Percentiles rank a stretch among this genome's conserved stretches.
These are phyloP conservation scores for Trisateles emortualis DNA, from an alignment of 2,888 invertebrate genomes.

Conservation along the genomic window DNA sequence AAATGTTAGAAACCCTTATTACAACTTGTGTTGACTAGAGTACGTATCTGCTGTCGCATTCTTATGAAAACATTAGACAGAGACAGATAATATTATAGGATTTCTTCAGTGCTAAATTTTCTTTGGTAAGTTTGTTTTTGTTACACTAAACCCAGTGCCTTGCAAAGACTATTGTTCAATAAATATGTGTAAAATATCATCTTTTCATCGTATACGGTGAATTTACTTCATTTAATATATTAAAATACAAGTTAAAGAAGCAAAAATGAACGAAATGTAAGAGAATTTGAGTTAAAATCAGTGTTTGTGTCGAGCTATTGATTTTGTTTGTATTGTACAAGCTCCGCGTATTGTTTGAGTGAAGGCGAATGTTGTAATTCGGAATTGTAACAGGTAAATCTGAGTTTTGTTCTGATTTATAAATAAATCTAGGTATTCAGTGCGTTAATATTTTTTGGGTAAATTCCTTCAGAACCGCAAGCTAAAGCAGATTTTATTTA, in stretches of 20 bases:
- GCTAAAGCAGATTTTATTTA: too few species aligned
- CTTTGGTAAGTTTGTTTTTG: constrained; percentile 24
- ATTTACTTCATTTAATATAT: too few species aligned
- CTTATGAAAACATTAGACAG: constrained; percentile 14
- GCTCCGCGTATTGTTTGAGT: constrained; percentile 2
- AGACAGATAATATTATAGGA: constrained; percentile 21
- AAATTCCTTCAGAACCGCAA: too few species aligned
- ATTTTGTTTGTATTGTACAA: constrained; percentile 32
- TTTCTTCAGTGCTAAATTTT: constrained; percentile 20
- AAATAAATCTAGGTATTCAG: too few species aligned
- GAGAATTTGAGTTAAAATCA: constrained; percentile 10
- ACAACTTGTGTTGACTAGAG: constrained; percentile 9
- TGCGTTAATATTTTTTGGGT: too few species aligned
- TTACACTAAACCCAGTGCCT: constrained; percentile 43
- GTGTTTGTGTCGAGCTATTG: constrained; percentile 41
- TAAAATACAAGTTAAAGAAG: too few species aligned
- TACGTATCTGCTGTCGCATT: constrained; percentile 15
- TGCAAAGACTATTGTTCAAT: constrained; percentile 9
- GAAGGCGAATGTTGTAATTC: background rate
- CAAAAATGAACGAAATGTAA: background rate
- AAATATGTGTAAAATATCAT: constrained; percentile 23
- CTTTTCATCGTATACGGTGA: too few species aligned
- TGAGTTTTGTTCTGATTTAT: background rate
- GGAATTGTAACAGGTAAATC: constrained; percentile 15
- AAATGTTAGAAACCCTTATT: background rate